These are phyloP conservation scores for Apus apus DNA, from an alignment of 2,113 vertebrate species.

Conservation along the genomic window DNA sequence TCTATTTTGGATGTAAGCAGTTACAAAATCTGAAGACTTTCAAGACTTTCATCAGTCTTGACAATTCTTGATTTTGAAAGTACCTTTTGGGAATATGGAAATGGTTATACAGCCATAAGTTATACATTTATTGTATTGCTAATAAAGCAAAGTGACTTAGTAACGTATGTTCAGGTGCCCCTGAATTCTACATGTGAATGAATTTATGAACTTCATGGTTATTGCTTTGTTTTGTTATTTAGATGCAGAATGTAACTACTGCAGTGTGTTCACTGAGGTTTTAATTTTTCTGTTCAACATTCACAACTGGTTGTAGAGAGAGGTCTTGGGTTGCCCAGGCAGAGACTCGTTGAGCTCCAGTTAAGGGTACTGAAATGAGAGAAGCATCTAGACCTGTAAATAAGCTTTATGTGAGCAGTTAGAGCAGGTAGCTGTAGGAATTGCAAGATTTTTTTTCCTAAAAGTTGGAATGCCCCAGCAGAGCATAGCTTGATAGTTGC, in stretches of 20 bases:
- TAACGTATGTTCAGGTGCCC: accelerated
- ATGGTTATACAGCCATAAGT: neutral
- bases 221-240: neutral
- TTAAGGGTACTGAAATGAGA: neutral
- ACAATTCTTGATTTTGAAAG: too few relatives aligned
- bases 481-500: neutral
- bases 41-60: too few relatives aligned
- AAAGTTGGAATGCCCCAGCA: neutral
- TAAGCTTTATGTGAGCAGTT: neutral
- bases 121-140: neutral
- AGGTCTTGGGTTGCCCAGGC: neutral
- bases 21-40: too few relatives aligned
- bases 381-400: neutral
- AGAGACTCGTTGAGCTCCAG: neutral
- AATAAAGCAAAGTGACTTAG: neutral
- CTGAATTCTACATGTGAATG: neutral
- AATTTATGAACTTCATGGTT: neutral
- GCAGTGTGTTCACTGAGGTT: neutral
- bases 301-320: neutral
- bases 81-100: too few relatives aligned
- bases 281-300: neutral
- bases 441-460: neutral
- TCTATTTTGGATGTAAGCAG: too few relatives aligned
- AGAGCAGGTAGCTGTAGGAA: neutral
- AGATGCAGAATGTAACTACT: neutral